These are phyloP conservation scores for Philypnodon macrostomus DNA, from an alignment of 2,797 vertebrate species.

Conservation along the genomic window DNA sequence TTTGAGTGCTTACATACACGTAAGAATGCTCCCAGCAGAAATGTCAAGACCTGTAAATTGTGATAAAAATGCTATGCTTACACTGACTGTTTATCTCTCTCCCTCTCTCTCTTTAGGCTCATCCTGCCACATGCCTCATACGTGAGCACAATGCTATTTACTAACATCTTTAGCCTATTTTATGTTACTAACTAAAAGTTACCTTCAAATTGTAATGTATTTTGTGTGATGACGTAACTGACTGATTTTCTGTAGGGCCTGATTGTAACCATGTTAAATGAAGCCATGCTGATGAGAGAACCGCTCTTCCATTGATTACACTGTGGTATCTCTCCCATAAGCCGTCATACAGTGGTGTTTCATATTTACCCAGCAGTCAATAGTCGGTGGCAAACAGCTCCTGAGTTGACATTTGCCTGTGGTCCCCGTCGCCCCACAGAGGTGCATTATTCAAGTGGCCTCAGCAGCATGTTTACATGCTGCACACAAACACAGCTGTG, in stretches of 20 bases:
- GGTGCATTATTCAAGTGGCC: slow-evolving; percentile 5
- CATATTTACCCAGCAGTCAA: slow-evolving; percentile 56
- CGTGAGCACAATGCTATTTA: no score
- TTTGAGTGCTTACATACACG: no score
- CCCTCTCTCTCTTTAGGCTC: no score
- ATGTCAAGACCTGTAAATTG: no score
- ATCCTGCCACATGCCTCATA: no score
- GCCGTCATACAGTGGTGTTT: slow-evolving; percentile 12
- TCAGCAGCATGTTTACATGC: slow-evolving; percentile 18
- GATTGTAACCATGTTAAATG: background rate
- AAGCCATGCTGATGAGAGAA: background rate
- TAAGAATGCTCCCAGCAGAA: no score
- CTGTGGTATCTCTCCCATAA: slow-evolving; percentile 9
- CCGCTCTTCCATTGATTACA: slow-evolving; percentile 32
- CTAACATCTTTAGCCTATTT: no score
- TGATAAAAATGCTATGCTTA: no score
- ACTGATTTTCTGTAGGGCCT: background rate
- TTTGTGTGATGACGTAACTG: no score
- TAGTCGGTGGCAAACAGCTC: slow-evolving; percentile 32
- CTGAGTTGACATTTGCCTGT: slow-evolving; percentile 17
- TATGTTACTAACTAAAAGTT: no score
- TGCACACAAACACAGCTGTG: slow-evolving; percentile 41
- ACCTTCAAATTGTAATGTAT: no score
- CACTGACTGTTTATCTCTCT: no score
- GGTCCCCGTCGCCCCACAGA: background rate